Base-by-base conservation (phyloP, 2,888 invertebrate species). In the Drosophila acutilabella region DNA sequence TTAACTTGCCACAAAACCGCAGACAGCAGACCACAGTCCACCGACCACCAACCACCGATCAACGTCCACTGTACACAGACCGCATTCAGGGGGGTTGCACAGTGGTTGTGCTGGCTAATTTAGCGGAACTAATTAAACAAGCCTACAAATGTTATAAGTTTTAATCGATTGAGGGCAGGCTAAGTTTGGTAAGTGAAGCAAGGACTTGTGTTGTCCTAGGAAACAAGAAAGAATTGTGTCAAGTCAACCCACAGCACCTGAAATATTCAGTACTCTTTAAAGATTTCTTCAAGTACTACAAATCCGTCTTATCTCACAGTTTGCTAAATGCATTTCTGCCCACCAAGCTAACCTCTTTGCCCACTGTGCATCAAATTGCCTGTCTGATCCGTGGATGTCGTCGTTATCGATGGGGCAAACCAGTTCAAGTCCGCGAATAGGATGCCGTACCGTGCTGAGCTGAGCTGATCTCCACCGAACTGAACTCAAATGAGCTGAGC, bases 351-450 rank as follows among this genome's bases (percentile, higher is more conserved):
- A 0, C 13, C 36, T 4, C 13, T 36, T 36, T 1, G 13, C 13
- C 36, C 36, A 20, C 41, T 23, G 44, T 45, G 13, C 13, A n/a
- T 7, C 45, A 38, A 42, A 10, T 18, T 62, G 60, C 26, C 57
- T 61, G 65, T 81, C 81, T 82, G 87, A 87, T 88, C 74, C 69
- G 64, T 64, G 44, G 74, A 64, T 84, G 82, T 68, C 81, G 82
- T 69, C 69, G 71, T 14, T 23, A 48, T 48, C 58, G 58, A 48
- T 57, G 33, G 60, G 44, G 18, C 41, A 84, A 89, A 84, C 89
- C 83, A 89, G 83, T 84, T 81, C 81, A 84, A 45, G 67, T 84
- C 51, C 59, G 59, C 13, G 42, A 14, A 38, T 47, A 42, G 26
- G 48, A 51, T 45, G 57, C 38, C 20, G 54, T 30, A 40, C 26